These are phyloP conservation scores for Caerostris darwini DNA, from an alignment of 1,140 invertebrate genomes.

Conservation along the genomic window DNA sequence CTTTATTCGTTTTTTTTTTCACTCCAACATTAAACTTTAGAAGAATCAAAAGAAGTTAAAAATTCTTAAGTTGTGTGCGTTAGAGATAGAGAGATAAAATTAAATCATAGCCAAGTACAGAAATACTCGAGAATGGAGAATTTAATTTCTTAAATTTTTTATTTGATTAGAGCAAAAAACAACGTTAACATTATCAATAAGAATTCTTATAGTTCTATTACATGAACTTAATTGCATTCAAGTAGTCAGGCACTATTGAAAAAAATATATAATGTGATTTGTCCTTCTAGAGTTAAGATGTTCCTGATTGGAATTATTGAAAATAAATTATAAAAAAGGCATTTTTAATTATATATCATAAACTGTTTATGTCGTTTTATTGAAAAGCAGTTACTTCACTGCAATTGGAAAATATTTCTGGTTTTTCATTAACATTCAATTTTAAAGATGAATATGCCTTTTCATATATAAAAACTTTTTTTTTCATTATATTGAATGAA, in stretches of 20 bases:
- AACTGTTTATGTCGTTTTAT: background rate
- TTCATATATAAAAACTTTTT: too few species aligned
- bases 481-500: too few species aligned
- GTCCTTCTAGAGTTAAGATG: background rate
- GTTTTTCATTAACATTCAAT: background rate
- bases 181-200: too few species aligned
- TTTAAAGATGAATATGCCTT: background rate
- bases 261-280: background rate
- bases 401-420: background rate
- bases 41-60: too few species aligned
- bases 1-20: too few species aligned
- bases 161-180: too few species aligned
- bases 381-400: background rate
- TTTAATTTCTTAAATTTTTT: too few species aligned
- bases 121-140: too few species aligned
- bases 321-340: background rate
- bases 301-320: conserved; percentile 38
- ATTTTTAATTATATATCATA: conserved; percentile 27
- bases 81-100: too few species aligned
- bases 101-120: too few species aligned
- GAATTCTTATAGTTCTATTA: background rate
- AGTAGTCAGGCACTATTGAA: background rate
- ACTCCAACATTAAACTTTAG: too few species aligned
- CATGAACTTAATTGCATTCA: background rate
- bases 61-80: too few species aligned